Conservation (phyloP, 2,797 vertebrate species). For the Halcyon smyrnensis region DNA sequence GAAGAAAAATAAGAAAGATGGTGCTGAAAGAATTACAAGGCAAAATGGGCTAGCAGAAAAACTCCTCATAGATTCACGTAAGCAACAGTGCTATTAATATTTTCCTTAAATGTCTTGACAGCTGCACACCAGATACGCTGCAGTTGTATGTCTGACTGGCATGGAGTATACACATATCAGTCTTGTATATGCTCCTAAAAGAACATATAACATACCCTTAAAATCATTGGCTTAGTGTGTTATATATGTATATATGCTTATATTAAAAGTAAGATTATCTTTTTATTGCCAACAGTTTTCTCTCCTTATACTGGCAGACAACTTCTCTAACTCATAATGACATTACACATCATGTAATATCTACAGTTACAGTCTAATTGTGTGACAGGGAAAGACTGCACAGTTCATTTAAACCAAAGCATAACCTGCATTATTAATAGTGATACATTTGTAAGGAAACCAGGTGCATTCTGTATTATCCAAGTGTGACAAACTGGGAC, state of each 20-base stretch:
- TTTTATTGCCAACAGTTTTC: background rate
- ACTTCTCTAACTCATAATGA: background rate
- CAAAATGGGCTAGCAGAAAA: background rate
- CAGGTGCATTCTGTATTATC: too few species aligned
- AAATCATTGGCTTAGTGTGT: background rate
- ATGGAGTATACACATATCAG: fast-evolving
- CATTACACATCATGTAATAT: background rate
- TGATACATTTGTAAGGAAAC: too few species aligned
- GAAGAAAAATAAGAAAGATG: background rate
- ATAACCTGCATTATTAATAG: background rate
- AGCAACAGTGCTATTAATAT: background rate
- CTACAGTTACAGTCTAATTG: background rate
- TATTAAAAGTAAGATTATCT: background rate
- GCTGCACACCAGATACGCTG: background rate
- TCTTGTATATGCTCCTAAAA: background rate
- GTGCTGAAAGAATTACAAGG: background rate
- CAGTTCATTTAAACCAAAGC: background rate
- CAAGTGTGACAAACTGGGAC: too few species aligned
- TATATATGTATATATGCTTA: too few species aligned
- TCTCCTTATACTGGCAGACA: background rate
- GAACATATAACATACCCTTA: background rate
- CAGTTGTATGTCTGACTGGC: background rate
- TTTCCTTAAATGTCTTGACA: background rate
- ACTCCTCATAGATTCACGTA: background rate
- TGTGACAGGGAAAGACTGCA: background rate